Conservation (phyloP, 1,140 invertebrate genomes). For the Zaprionus inermis region DNA sequence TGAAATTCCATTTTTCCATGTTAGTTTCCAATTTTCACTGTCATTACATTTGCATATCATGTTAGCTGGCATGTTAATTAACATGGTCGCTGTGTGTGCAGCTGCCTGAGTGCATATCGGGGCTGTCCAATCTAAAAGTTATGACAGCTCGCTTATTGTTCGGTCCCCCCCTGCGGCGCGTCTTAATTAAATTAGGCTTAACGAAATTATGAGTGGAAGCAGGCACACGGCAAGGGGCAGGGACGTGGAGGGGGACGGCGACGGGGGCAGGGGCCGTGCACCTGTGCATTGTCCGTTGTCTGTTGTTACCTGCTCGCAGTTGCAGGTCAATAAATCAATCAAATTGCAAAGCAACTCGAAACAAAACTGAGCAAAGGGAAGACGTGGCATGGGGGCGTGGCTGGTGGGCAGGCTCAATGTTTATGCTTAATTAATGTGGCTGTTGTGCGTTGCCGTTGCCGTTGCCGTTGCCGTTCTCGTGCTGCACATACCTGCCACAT, state of each 20-base stretch:
- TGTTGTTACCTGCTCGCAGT: conserved; percentile 38
- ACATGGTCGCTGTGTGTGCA: neutral
- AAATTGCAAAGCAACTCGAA: conserved; percentile 55
- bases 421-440: conserved; percentile 80
- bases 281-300: conserved; percentile 22
- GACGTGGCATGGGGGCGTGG: conserved; percentile 57
- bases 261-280: conserved; percentile 6
- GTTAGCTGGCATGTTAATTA: conserved; percentile 9
- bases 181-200: conserved; percentile 64
- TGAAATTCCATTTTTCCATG: neutral
- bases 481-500: conserved; percentile 19
- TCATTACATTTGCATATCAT: conserved; percentile 14
- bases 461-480: neutral
- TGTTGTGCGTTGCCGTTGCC: conserved; percentile 39
- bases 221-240: neutral
- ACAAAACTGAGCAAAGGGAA: conserved; percentile 21
- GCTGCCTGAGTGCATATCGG: neutral
- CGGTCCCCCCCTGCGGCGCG: conserved; percentile 36
- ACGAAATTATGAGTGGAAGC: conserved; percentile 13
- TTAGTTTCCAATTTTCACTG: neutral
- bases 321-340: conserved; percentile 72
- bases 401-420: conserved; percentile 74
- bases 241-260: neutral
- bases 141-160: conserved; percentile 49
- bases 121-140: conserved; percentile 35